Base-by-base conservation (phyloP, 2,113 vertebrate species). In the Ageneiosus marmoratus region DNA sequence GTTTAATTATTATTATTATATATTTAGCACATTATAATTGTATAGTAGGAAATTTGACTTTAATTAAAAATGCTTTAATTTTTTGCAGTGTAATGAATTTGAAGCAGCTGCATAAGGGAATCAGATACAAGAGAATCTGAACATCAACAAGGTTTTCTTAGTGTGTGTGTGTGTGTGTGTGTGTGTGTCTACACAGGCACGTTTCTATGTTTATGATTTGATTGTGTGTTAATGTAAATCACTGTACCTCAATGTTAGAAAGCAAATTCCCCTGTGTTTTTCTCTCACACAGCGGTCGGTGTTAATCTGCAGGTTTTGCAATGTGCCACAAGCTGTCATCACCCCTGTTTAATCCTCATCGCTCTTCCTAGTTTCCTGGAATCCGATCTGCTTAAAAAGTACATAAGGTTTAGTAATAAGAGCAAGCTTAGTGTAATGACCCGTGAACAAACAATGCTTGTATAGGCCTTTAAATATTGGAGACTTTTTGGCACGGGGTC, bases 391-490 rank as follows among this genome's bases (percentile, higher is more conserved):
- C 73, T 83, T 50, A n/a, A 75, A 63, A 72, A 75, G 70, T 29
- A 53, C 81, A 76, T 32, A 76, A 51, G 73, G 72, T 53, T 63
- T 41, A 53, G 81, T 67, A 83, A 83, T 83, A 77, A 62, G 73
- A 83, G 73, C 24, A 63, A 67, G 81, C 72, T 83, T 67, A 83
- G 81, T 77, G 46, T 77, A 83, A 83, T 77, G 81, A 74, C 58
- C 48, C 73, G 24, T 83, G 73, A 83, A 75, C 32, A 22, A 60
- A 83, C 73, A 77, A 77, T 27, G 46, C 73, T 67, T 44, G 29
- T 44, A 67, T 77, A 18, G 48, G 53, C 77, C 73, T 65, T 77
- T 65, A 83, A 83, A 60, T 67, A 67, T 76, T 22, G 6, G 27
- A 34, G 41, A 75, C 37, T 82, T 82, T 82, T 63, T 65, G 44